Evolutionary conservation across 2,888 invertebrate genomes (phyloP), one percentile per base, ranked within the genome.

Genomic region (Acanthosoma haemorrhoidale): DNA sequence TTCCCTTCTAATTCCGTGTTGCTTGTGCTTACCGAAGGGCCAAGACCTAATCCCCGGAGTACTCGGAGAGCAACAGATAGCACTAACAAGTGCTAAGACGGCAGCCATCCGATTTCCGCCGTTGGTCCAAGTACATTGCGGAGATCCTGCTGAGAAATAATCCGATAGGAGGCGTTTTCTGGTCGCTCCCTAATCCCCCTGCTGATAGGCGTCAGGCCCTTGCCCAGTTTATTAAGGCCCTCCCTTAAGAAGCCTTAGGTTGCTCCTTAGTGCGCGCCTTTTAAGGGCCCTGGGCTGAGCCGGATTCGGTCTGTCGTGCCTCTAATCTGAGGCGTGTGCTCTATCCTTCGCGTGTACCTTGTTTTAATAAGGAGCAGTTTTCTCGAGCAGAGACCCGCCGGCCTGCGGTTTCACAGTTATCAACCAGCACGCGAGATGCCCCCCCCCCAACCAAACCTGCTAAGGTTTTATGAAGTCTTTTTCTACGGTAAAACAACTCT

Each of bases 321-420:
- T 21, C 69, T 67, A 57, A 39, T 58, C 41, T 38, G 59, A 58
- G 67, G 32, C 51, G 43, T 39, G 70, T 51, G 31, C 58, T 31
- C 25, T 43, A 41, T 71, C 43, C 71, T 72, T 71, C 67, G 72
- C 72, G 72, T 72, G 72, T 64, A 29, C 67, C 67, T 60, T 60
- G 68, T 69, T 69, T 70, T 72, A 70, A 72, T 70, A 70, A 72
- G 60, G 41, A 36, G 43, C 34, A 39, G 64, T 64, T 41, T 36
- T 36, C 61, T 21, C 38, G 16, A 15, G 18, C 36, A 18, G 21
- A 15, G n/a, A 34, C 25, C n/a, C 25, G 34, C 4, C 25, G 25
- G 34, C 64, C 38, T 18, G 64, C 61, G 15, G 16, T 38, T 34
- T 25, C 38, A 61, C 25, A 64, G 64, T 25, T 41, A 36, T 57